Percentiles rank a stretch among this genome's conserved stretches.
phyloP scores from a whole-genome alignment of 2,888 invertebrate species.

The Punctoribates punctum region DNA sequence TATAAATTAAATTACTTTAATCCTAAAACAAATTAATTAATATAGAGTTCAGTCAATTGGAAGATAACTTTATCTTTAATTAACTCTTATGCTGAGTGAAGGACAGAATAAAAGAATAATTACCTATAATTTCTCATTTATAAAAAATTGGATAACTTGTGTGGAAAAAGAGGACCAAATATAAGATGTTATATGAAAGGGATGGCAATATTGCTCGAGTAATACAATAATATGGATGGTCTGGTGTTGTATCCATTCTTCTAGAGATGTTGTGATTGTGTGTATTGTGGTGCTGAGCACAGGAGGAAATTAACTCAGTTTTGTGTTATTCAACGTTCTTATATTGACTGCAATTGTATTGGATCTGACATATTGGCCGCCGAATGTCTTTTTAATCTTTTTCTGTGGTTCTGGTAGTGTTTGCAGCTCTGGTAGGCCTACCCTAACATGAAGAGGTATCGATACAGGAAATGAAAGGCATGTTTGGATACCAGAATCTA shows the following conservation, averaged over 20 bases:
- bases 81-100: neutral
- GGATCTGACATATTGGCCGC: constrained; percentile 27
- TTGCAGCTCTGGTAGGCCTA: neutral
- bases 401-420: neutral
- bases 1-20: constrained; percentile 2
- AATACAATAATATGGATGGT: no score
- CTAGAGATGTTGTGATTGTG: constrained; percentile 13
- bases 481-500: constrained; percentile 24
- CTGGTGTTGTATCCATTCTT: neutral
- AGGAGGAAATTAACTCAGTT: constrained; percentile 37
- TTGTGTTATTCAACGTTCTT: constrained; percentile 31
- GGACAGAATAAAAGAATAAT: neutral
- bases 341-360: constrained; percentile 23
- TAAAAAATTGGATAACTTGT: no score
- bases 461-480: constrained; percentile 29
- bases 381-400: constrained; percentile 28
- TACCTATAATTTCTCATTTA: neutral
- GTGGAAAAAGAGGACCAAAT: no score
- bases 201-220: no score
- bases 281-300: constrained; percentile 13
- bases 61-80: neutral
- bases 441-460: neutral
- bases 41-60: neutral
- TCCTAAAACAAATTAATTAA: neutral
- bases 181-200: no score